Evolutionary conservation across 2,113 vertebrate species (phyloP).

Genomic region (Malurus melanocephalus): DNA sequence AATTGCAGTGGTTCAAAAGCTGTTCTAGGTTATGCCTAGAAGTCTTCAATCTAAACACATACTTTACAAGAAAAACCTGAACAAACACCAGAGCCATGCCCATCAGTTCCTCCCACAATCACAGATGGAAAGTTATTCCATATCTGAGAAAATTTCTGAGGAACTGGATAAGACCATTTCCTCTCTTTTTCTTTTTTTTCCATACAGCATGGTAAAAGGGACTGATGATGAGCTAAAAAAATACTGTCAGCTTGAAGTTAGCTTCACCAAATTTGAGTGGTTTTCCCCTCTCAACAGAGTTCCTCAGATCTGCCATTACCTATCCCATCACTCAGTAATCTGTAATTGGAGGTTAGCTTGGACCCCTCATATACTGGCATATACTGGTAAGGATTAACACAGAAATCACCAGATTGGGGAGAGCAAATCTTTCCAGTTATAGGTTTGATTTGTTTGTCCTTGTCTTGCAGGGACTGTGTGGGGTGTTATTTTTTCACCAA

Average conservation of each 20-base stretch:
- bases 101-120: neutral
- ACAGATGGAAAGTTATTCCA: neutral
- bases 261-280: neutral
- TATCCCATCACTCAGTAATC: neutral
- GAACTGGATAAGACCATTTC: neutral
- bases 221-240: neutral
- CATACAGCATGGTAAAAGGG: neutral
- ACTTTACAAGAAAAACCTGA: neutral
- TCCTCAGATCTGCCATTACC: neutral
- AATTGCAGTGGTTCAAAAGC: neutral
- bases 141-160: neutral
- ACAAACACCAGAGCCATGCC: neutral
- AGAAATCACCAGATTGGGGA: rapidly evolving
- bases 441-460: neutral
- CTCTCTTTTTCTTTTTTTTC: neutral
- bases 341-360: neutral
- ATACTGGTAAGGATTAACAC: neutral
- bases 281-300: neutral
- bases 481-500: neutral
- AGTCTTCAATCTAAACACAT: neutral
- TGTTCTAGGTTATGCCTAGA: neutral
- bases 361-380: rapidly evolving
- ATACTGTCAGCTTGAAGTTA: neutral
- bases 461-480: neutral
- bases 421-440: neutral